A percentile compares a stretch with the other conserved stretches of the same genome.
Conservation (phyloP, 2,888 invertebrate species). For the Yponomeuta cagnagella region DNA sequence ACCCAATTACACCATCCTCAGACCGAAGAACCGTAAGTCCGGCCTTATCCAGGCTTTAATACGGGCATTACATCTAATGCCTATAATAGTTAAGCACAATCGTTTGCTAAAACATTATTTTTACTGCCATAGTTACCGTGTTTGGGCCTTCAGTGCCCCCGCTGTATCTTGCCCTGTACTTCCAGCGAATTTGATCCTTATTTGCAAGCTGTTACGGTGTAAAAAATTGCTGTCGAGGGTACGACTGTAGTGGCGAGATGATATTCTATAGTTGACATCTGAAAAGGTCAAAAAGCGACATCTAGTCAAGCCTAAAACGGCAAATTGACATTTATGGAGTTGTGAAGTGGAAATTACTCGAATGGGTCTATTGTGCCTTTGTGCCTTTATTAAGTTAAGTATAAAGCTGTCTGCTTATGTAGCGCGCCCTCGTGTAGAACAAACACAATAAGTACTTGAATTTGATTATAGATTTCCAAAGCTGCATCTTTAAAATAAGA, state of each 20-base stretch:
- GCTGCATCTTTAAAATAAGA: too few species aligned
- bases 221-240: not conserved
- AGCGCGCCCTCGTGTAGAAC: not conserved
- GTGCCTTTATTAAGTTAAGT: too few species aligned
- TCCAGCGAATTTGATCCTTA: not conserved
- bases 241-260: not conserved
- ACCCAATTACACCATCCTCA: slow-evolving; percentile 3
- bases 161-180: not conserved
- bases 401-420: not conserved
- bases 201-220: not conserved
- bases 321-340: slow-evolving; percentile 11
- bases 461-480: too few species aligned
- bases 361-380: slow-evolving; percentile 5
- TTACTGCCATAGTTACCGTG: slow-evolving; percentile 27
- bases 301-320: slow-evolving; percentile 11
- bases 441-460: not conserved
- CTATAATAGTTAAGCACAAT: slow-evolving; percentile 3
- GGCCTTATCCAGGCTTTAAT: slow-evolving; percentile 1
- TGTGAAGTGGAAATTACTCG: slow-evolving; percentile 8
- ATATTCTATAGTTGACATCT: slow-evolving; percentile 5
- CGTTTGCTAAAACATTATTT: slow-evolving; percentile 26
- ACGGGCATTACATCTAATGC: slow-evolving; percentile 2
- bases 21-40: slow-evolving; percentile 7
- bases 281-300: slow-evolving; percentile 13
- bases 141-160: slow-evolving; percentile 20